Evolutionary conservation across 2,113 vertebrate species (phyloP).

Genomic region (Petaurus breviceps): DNA sequence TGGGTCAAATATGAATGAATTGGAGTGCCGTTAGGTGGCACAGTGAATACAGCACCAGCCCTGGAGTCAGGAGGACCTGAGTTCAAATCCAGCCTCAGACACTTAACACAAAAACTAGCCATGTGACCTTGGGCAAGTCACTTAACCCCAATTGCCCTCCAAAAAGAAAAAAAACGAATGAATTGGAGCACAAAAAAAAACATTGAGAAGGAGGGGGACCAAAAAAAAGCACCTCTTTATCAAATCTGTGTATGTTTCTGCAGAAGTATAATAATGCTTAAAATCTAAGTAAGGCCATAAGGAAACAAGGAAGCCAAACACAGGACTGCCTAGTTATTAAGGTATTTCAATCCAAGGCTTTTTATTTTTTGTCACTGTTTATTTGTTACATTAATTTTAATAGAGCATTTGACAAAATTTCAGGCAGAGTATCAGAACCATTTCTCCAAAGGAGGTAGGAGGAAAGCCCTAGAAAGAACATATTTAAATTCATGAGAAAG

Average conservation of each 20-base stretch:
- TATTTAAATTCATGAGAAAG: background rate
- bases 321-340: background rate
- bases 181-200: background rate
- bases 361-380: background rate
- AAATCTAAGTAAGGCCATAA: background rate
- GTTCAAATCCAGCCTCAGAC: no score
- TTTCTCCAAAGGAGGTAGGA: background rate
- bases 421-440: background rate
- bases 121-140: no score
- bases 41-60: no score
- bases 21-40: no score
- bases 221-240: background rate
- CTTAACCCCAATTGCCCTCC: no score
- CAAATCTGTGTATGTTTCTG: background rate
- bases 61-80: no score
- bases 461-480: background rate
- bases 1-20: background rate
- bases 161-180: background rate
- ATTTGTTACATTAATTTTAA: background rate
- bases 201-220: background rate
- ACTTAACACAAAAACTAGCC: no score
- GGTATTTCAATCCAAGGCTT: background rate
- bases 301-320: background rate
- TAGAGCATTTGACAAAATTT: background rate
- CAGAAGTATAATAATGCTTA: background rate